A percentile compares a stretch with the other conserved stretches of the same genome.
Evolutionary conservation across 2,888 invertebrate genomes (phyloP).

Genomic region (Pseudoips prasinana): DNA sequence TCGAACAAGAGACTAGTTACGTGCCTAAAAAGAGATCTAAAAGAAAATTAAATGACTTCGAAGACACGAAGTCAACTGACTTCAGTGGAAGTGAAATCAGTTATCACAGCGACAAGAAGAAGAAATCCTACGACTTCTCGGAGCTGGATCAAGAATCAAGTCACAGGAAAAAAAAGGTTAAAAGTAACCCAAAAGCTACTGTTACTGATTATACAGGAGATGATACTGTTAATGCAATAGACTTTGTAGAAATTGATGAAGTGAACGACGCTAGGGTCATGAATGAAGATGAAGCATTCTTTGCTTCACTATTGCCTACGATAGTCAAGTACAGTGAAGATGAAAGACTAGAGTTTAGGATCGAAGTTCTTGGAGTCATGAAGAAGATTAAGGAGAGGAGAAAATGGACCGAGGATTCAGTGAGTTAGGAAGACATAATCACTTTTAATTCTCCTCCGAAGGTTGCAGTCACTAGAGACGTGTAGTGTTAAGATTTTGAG

Average conservation of each 20-base stretch:
- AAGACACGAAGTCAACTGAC: slow-evolving; percentile 10
- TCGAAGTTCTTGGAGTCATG: slow-evolving; percentile 67
- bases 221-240: slow-evolving; percentile 27
- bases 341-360: slow-evolving; percentile 67
- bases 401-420: slow-evolving; percentile 36
- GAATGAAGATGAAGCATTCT: slow-evolving; percentile 77
- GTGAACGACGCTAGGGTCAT: slow-evolving; percentile 59
- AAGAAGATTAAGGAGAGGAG: slow-evolving; percentile 60
- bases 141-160: slow-evolving; percentile 6
- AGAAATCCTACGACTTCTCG: slow-evolving; percentile 2
- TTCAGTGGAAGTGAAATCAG: slow-evolving; percentile 7
- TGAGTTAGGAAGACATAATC: not conserved
- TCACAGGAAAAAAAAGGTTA: slow-evolving; percentile 21
- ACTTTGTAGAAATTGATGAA: slow-evolving; percentile 52
- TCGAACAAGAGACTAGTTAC: slow-evolving; percentile 12
- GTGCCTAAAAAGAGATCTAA: slow-evolving; percentile 9
- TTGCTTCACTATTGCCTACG: slow-evolving; percentile 67
- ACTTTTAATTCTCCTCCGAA: no score
- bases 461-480: no score
- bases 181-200: slow-evolving; percentile 1
- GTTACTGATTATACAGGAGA: slow-evolving; percentile 8
- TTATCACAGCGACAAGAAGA: slow-evolving; percentile 1
- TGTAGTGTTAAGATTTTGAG: no score
- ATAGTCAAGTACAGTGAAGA: slow-evolving; percentile 68
- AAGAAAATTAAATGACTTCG: slow-evolving; percentile 9